Evolutionary conservation across 1,140 invertebrate genomes (phyloP).

Genomic region (Sarcophaga bullata): DNA sequence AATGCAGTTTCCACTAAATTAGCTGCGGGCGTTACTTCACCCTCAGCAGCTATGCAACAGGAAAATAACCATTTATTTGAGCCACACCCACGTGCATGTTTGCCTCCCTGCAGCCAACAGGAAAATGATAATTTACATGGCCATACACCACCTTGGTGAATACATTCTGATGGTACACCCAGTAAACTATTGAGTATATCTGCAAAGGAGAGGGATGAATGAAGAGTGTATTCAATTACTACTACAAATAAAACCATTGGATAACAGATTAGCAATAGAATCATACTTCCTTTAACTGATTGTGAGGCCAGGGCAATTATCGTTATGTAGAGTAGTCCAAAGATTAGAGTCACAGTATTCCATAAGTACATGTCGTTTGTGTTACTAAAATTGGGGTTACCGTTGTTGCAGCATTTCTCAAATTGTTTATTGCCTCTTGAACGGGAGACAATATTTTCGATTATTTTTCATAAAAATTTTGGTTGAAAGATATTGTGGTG

Average conservation of each 20-base stretch:
- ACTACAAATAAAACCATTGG: neutral
- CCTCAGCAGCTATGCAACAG: conserved; percentile 70
- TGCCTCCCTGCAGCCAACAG: conserved; percentile 78
- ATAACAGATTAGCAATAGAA: neutral
- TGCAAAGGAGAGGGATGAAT: conserved; percentile 40
- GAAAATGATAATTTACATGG: conserved; percentile 75
- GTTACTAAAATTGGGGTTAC: neutral
- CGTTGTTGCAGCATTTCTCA: conserved; percentile 8
- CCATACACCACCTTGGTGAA: conserved; percentile 68
- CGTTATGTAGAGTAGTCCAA: conserved; percentile 1
- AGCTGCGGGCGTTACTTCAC: conserved; percentile 61
- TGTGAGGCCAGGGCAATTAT: neutral
- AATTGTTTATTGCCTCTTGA: neutral
- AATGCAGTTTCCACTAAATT: conserved; percentile 52
- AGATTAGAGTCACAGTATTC: conserved; percentile 25
- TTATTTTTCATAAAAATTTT: too few relatives aligned
- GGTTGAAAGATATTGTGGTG: too few relatives aligned
- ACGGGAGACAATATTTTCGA: neutral
- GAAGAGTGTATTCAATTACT: neutral
- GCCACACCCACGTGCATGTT: conserved; percentile 72
- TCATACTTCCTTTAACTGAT: conserved; percentile 50
- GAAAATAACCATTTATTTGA: conserved; percentile 74
- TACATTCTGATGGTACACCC: conserved; percentile 72
- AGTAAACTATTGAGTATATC: conserved; percentile 69
- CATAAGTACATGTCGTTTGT: conserved; percentile 29